Conservation (phyloP, 2,113 vertebrate species). For the Osmerus mordax region DNA sequence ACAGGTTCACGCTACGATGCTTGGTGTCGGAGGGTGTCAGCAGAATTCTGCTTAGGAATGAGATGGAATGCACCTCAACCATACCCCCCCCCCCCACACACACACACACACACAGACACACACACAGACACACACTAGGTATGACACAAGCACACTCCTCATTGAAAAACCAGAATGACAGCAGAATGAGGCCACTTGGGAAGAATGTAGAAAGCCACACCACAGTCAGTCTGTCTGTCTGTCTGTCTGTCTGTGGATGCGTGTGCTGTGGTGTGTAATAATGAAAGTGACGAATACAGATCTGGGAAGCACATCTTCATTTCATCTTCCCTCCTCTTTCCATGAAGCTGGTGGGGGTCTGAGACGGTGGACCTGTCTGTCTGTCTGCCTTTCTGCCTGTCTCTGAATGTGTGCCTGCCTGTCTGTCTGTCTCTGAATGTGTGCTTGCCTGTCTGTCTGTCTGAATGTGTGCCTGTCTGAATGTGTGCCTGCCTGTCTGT, state of each 20-base stretch:
- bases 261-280: background rate
- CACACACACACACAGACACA: background rate
- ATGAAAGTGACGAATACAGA: background rate
- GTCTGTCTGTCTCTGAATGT: background rate
- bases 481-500: background rate
- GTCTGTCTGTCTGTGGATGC: background rate
- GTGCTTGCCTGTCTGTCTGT: background rate
- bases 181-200: background rate
- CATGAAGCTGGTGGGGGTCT: too few relatives aligned
- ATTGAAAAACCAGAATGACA: background rate
- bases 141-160: background rate
- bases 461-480: background rate
- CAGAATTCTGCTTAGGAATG: too few relatives aligned
- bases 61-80: too few relatives aligned
- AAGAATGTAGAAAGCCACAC: background rate
- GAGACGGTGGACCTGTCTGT: too few relatives aligned
- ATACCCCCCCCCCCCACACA: too few relatives aligned
- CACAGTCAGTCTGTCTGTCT: slow-evolving; percentile 3
- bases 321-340: too few relatives aligned
- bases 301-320: background rate
- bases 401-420: too few relatives aligned
- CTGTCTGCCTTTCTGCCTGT: background rate
- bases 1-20: background rate
- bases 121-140: background rate
- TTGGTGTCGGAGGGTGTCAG: too few relatives aligned